Evolutionary conservation across 2,888 invertebrate genomes (phyloP).

Genomic region (Argynnis bischoffii): DNA sequence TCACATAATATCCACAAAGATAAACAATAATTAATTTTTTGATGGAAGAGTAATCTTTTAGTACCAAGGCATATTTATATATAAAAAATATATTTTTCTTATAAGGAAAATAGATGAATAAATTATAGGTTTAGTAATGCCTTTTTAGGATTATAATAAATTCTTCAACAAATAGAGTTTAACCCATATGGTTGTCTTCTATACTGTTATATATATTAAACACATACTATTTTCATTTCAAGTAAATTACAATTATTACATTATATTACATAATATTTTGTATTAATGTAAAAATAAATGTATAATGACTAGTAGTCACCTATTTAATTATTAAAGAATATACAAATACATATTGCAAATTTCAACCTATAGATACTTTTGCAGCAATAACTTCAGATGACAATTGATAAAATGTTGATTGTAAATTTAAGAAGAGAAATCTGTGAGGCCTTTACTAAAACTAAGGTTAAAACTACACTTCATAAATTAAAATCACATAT

Average conservation of each 20-base stretch:
- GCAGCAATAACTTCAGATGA: slow-evolving; percentile 6
- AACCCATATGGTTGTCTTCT: not conserved
- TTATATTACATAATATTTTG: slow-evolving; percentile 7
- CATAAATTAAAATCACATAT: slow-evolving; percentile 43
- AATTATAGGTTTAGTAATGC: not conserved
- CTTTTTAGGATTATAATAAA: not conserved
- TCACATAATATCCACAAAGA: too few species aligned
- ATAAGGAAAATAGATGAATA: not conserved
- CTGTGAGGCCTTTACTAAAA: slow-evolving; percentile 50
- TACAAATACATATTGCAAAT: not conserved
- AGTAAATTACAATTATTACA: slow-evolving; percentile 16
- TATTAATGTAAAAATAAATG: slow-evolving; percentile 15
- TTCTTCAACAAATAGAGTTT: not conserved
- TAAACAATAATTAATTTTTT: too few species aligned
- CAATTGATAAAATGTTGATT: slow-evolving; percentile 50
- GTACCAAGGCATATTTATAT: too few species aligned
- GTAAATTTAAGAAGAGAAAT: slow-evolving; percentile 55
- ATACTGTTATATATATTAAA: not conserved
- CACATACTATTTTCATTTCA: slow-evolving; percentile 4
- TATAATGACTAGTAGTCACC: slow-evolving; percentile 15
- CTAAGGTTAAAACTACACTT: slow-evolving; percentile 57
- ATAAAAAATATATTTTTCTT: not conserved
- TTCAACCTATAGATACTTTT: not conserved
- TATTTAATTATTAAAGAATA: not conserved
- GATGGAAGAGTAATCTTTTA: too few species aligned